Evolutionary conservation across 2,797 vertebrate genomes (phyloP).

Genomic region (Sitta carolinensis): DNA sequence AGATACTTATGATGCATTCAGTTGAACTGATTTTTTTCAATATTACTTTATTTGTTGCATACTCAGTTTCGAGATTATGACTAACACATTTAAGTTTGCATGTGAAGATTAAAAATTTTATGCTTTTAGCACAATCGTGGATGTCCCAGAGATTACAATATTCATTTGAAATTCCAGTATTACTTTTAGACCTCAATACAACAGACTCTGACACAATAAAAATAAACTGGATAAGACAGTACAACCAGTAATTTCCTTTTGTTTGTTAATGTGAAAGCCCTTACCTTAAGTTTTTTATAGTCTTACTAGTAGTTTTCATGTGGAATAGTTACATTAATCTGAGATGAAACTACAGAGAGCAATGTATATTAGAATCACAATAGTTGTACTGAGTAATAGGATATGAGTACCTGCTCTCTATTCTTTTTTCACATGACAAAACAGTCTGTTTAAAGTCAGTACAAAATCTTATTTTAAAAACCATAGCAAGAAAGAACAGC

Average conservation of each 20-base stretch:
- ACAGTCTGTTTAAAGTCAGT: conserved; percentile 1
- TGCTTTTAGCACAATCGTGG: neutral
- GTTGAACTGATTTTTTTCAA: neutral
- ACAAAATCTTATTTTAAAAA: conserved; percentile 57
- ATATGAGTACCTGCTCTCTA: conserved; percentile 10
- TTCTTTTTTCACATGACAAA: neutral
- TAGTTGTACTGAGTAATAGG: neutral
- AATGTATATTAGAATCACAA: neutral
- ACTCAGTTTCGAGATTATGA: neutral
- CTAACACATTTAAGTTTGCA: neutral
- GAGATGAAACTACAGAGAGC: neutral
- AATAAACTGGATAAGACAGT: neutral
- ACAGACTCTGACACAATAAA: neutral
- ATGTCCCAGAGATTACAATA: neutral
- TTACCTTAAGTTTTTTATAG: neutral
- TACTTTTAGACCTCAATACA: neutral
- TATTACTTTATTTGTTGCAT: neutral
- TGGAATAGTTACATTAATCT: neutral
- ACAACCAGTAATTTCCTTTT: neutral
- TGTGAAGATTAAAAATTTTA: neutral
- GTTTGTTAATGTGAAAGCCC: neutral
- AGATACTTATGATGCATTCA: neutral
- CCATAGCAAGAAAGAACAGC: conserved; percentile 7
- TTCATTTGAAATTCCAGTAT: neutral
- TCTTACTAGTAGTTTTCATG: neutral